Conservation (phyloP, 2,113 vertebrate species). For the Oenanthe oenanthe region DNA sequence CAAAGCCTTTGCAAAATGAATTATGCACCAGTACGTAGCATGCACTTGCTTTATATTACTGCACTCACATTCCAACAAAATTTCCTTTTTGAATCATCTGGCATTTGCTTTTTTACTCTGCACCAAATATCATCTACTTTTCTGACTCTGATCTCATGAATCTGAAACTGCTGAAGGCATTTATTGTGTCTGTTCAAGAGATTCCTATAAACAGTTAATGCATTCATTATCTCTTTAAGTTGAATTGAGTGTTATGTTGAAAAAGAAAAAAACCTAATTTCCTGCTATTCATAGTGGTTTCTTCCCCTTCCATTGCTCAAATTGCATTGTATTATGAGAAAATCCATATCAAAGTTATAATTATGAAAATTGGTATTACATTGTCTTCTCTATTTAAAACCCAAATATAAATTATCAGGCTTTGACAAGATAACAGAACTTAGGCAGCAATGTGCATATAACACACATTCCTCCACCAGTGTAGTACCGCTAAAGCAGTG, state of each 20-base stretch:
- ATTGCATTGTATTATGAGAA: background rate
- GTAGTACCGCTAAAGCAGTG: background rate
- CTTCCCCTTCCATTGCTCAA: background rate
- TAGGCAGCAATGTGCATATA: background rate
- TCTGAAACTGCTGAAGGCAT: background rate
- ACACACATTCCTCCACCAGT: background rate
- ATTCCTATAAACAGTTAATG: background rate
- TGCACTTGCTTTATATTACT: background rate
- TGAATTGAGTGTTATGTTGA: background rate
- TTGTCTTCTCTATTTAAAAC: background rate
- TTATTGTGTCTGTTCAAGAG: background rate
- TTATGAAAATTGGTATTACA: background rate
- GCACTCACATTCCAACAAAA: background rate
- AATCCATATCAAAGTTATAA: background rate
- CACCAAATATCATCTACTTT: background rate
- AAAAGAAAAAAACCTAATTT: background rate
- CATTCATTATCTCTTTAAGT: background rate
- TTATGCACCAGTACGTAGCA: constrained; percentile 30
- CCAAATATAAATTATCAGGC: background rate
- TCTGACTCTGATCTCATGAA: background rate
- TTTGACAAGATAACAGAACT: background rate
- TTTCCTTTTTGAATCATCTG: constrained; percentile 10
- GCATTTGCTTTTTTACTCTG: background rate
- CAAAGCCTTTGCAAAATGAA: constrained; percentile 58
- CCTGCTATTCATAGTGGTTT: background rate